These are phyloP conservation scores for Speoplatyrhinus poulsoni DNA, from an alignment of 2,113 vertebrate genomes.

Conservation along the genomic window DNA sequence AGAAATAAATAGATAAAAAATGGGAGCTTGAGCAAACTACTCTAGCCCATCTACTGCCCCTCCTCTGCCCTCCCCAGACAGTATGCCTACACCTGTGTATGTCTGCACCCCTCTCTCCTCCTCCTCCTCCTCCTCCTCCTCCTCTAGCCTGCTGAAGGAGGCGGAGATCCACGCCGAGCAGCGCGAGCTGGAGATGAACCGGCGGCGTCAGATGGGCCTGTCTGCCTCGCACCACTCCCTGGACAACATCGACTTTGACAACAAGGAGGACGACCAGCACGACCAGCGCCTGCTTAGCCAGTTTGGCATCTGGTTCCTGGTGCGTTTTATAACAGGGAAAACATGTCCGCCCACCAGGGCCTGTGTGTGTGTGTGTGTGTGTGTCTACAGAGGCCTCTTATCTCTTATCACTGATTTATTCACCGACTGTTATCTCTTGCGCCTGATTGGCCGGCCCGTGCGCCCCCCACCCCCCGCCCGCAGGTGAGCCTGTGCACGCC, in stretches of 20 bases:
- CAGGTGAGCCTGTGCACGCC: slow-evolving; percentile 98
- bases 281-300: slow-evolving; percentile 97
- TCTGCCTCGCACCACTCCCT: slow-evolving; percentile 95
- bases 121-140: slow-evolving; percentile 8
- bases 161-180: slow-evolving; percentile 97
- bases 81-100: neutral
- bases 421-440: neutral
- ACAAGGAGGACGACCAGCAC: slow-evolving; percentile 97
- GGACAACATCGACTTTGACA: slow-evolving; percentile 97
- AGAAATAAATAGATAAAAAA: neutral
- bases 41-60: too few species aligned
- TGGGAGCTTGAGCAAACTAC: neutral
- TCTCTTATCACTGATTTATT: slow-evolving; percentile 29
- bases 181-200: slow-evolving; percentile 91
- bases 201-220: slow-evolving; percentile 93
- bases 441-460: slow-evolving; percentile 3
- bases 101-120: neutral
- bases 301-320: slow-evolving; percentile 99
- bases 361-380: neutral
- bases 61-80: neutral
- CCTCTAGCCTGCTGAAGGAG: slow-evolving; percentile 90
- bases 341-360: slow-evolving; percentile 12
- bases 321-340: slow-evolving; percentile 62
- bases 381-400: neutral
- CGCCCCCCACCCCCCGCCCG: slow-evolving; percentile 4